Percentiles rank a stretch among this genome's conserved stretches.
These are phyloP conservation scores for Probosciger aterrimus DNA, from an alignment of 2,113 vertebrate species.

Conservation along the genomic window DNA sequence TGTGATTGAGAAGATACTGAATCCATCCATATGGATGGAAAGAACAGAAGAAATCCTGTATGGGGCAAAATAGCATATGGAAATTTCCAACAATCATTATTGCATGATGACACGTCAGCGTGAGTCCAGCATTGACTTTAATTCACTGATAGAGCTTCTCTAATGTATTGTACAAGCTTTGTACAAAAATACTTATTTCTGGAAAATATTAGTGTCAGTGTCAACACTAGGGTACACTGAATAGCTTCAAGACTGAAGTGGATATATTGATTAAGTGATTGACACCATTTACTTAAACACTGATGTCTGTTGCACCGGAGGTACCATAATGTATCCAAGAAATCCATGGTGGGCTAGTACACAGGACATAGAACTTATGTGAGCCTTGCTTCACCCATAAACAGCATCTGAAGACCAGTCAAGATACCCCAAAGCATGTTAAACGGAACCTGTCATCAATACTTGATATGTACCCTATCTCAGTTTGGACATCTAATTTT, in stretches of 20 bases:
- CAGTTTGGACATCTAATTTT: background rate
- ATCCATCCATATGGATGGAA: background rate
- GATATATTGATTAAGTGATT: background rate
- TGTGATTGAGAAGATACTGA: background rate
- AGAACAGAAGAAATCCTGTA: background rate
- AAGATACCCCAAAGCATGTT: background rate
- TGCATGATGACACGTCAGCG: accelerated
- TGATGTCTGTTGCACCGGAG: background rate
- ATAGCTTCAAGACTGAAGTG: background rate
- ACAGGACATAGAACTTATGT: background rate
- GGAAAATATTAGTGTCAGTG: background rate
- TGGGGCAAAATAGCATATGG: background rate
- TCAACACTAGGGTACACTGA: background rate
- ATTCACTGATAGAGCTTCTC: background rate
- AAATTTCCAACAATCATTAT: background rate
- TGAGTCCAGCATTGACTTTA: background rate
- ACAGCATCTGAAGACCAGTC: background rate
- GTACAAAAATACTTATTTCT: background rate
- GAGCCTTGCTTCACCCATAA: background rate
- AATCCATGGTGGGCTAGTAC: background rate
- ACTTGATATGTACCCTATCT: background rate
- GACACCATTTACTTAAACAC: background rate
- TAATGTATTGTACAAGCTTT: background rate
- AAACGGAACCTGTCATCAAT: background rate
- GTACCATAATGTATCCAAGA: background rate